Evolutionary conservation across 2,113 vertebrate species (phyloP).

Genomic region (Herpetotheres cachinnans): DNA sequence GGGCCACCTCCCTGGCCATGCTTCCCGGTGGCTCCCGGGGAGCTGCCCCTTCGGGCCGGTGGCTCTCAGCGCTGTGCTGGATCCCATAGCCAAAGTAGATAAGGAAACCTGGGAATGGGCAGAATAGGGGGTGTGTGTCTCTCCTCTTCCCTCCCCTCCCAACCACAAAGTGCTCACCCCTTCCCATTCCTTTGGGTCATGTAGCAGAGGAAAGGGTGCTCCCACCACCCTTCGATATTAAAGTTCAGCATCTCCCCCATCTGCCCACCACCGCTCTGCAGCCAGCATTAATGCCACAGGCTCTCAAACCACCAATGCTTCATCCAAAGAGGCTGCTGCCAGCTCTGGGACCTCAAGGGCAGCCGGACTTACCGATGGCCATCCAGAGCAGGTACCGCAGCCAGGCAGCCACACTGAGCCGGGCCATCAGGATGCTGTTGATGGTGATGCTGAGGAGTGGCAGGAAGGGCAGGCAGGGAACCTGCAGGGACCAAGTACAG

Average conservation of each 20-base stretch:
- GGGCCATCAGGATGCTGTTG: constrained; percentile 82
- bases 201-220: rapidly evolving
- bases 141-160: neutral
- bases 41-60: neutral
- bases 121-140: neutral
- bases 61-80: constrained; percentile 73
- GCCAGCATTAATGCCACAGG: rapidly evolving
- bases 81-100: constrained; percentile 86
- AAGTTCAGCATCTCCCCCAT: neutral
- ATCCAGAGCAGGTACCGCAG: constrained; percentile 83
- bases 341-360: rapidly evolving
- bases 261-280: rapidly evolving
- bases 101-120: constrained; percentile 70
- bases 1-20: neutral
- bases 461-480: constrained; percentile 81
- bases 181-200: neutral
- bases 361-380: constrained; percentile 70
- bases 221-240: neutral
- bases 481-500: constrained; percentile 59
- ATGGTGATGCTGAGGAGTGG: constrained; percentile 78
- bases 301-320: neutral
- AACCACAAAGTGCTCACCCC: neutral
- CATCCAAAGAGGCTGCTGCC: neutral
- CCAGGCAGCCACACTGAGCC: constrained; percentile 76
- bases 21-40: rapidly evolving